phyloP scores from a whole-genome alignment of 2,113 vertebrate species.

The Phaethon lepturus region DNA sequence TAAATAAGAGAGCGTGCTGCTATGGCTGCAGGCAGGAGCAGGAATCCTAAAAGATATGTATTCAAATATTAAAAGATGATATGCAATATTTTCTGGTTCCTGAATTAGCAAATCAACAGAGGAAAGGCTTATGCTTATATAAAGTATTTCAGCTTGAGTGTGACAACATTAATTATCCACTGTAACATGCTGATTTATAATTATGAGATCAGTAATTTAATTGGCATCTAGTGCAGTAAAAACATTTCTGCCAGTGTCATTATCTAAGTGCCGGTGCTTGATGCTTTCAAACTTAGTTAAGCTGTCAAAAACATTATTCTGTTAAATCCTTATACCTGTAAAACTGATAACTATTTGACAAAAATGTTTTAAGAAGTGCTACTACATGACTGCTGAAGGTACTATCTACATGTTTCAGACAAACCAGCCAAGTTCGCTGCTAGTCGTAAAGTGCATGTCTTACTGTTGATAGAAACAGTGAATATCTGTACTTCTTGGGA shows the following conservation, averaged over 20 bases:
- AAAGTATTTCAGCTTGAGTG: constrained; percentile 66
- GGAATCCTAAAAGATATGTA: neutral
- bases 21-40: constrained; percentile 32
- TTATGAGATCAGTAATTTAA: constrained; percentile 79
- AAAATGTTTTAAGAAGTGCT: neutral
- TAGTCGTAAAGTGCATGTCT: neutral
- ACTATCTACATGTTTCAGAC: neutral
- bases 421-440: neutral
- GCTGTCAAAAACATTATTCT: constrained; percentile 42
- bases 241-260: constrained; percentile 62
- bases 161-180: constrained; percentile 75
- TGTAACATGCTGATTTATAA: constrained; percentile 70
- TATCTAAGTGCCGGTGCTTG: constrained; percentile 49
- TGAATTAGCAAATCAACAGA: constrained; percentile 68
- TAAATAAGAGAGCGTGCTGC: neutral
- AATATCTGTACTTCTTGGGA: neutral
- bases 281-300: constrained; percentile 59
- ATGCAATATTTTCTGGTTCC: constrained; percentile 57
- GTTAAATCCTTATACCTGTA: constrained; percentile 5
- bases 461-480: neutral
- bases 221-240: constrained; percentile 73
- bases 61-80: constrained; percentile 48
- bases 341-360: neutral
- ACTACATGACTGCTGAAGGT: neutral
- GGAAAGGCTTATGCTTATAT: constrained; percentile 49